Conservation (phyloP, 2,888 invertebrate species). For the Argyresthia goedartella region DNA sequence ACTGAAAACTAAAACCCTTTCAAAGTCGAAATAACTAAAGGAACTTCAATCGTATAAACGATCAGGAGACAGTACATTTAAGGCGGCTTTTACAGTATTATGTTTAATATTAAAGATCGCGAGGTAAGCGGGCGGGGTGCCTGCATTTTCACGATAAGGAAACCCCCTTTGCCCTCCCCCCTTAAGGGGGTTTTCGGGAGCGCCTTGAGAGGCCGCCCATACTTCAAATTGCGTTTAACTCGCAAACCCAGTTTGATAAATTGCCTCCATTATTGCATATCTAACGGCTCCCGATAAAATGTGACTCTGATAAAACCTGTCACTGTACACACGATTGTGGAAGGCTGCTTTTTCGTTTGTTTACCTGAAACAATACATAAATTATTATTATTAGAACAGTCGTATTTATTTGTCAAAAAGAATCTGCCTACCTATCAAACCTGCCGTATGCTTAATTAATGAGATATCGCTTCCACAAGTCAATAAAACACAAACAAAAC, state of each 20-base stretch:
- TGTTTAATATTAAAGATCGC: conserved; percentile 71
- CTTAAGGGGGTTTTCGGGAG: conserved; percentile 42
- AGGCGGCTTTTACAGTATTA: conserved; percentile 54
- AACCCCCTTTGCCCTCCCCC: conserved; percentile 28
- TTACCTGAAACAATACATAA: conserved; percentile 34
- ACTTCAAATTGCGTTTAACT: conserved; percentile 69
- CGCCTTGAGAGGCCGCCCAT: conserved; percentile 59
- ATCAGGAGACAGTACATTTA: not conserved
- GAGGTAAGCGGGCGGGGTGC: conserved; percentile 64
- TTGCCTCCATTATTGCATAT: conserved; percentile 64
- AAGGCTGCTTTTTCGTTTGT: conserved; percentile 17
- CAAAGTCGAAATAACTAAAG: not conserved
- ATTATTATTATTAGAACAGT: conserved; percentile 1
- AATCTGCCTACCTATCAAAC: no score
- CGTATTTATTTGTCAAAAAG: no score
- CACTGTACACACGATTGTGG: conserved; percentile 19
- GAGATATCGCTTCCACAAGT: no score
- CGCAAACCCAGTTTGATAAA: conserved; percentile 68
- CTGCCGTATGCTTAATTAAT: no score
- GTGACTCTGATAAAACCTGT: conserved; percentile 31
- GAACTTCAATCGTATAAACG: not conserved
- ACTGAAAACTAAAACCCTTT: not conserved
- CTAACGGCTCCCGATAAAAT: conserved; percentile 55
- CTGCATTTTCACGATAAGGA: conserved; percentile 69
- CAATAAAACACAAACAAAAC: no score